phyloP scores from a whole-genome alignment of 2,797 vertebrate species.

The Myotis vivesi region DNA sequence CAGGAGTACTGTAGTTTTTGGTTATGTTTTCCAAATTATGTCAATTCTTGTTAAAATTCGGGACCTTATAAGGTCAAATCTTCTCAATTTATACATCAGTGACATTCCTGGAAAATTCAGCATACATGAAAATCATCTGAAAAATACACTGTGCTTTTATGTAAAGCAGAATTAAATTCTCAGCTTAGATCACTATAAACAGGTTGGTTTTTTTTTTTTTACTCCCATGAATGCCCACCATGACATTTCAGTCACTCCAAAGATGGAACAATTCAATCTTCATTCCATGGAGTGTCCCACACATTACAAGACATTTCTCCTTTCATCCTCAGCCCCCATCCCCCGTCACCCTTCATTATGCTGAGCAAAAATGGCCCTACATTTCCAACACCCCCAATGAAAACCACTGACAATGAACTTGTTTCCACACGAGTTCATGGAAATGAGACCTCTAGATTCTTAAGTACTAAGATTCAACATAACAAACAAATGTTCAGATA shows the following conservation, averaged over 20 bases:
- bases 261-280: not conserved
- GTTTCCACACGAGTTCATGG: not conserved
- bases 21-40: not conserved
- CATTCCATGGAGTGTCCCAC: not conserved
- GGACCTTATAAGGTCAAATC: not conserved
- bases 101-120: conserved; percentile 1
- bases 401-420: not conserved
- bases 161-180: not conserved
- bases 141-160: not conserved
- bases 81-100: not conserved
- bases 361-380: not conserved
- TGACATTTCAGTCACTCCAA: not conserved
- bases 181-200: not conserved
- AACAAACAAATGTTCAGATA: conserved; percentile 28
- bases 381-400: not conserved
- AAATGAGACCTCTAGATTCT: not conserved
- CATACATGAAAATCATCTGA: not conserved
- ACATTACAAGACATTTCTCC: not conserved
- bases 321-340: not conserved
- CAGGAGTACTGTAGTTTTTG: not conserved
- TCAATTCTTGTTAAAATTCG: not conserved
- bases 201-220: not conserved
- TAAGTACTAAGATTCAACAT: not conserved
- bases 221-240: not conserved
- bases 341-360: not conserved